phyloP scores from a whole-genome alignment of 2,888 invertebrate species.

The Hirudinaria manillensis region DNA sequence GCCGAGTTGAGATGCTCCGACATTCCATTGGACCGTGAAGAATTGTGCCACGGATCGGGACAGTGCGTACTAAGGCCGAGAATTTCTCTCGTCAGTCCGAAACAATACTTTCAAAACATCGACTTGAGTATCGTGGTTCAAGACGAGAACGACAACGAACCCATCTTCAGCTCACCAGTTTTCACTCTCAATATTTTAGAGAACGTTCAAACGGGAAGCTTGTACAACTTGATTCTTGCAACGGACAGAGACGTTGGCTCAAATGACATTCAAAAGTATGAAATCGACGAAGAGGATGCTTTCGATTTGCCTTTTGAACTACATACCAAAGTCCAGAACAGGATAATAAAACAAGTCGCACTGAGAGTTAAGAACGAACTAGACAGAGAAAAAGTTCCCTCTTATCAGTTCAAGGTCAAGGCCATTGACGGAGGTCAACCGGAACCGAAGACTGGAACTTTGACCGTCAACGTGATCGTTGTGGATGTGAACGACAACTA shows the following conservation, averaged over 20 bases:
- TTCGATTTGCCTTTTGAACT: neutral
- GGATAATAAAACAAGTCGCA: neutral
- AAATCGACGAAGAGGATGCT: conserved; percentile 5
- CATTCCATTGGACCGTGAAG: conserved; percentile 17
- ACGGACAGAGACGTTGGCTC: neutral
- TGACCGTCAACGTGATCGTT: conserved; percentile 12
- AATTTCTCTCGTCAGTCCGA: neutral
- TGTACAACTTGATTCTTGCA: neutral
- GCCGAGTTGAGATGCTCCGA: neutral
- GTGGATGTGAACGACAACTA: conserved; percentile 22
- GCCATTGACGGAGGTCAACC: conserved; percentile 18
- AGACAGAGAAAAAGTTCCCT: neutral
- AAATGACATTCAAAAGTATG: conserved; percentile 7
- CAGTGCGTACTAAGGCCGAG: neutral
- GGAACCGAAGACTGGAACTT: neutral
- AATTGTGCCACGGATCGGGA: conserved; percentile 6
- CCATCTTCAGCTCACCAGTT: neutral
- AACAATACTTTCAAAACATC: neutral
- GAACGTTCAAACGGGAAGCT: neutral
- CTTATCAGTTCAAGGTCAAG: conserved; percentile 6
- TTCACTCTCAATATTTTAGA: conserved; percentile 9
- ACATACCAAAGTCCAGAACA: neutral
- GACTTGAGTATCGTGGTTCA: neutral
- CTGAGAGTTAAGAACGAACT: neutral
- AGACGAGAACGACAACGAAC: conserved; percentile 24